Evolutionary conservation across 2,113 vertebrate genomes (phyloP), one percentile per base, ranked within the genome.

Genomic region (Spea bombifrons): DNA sequence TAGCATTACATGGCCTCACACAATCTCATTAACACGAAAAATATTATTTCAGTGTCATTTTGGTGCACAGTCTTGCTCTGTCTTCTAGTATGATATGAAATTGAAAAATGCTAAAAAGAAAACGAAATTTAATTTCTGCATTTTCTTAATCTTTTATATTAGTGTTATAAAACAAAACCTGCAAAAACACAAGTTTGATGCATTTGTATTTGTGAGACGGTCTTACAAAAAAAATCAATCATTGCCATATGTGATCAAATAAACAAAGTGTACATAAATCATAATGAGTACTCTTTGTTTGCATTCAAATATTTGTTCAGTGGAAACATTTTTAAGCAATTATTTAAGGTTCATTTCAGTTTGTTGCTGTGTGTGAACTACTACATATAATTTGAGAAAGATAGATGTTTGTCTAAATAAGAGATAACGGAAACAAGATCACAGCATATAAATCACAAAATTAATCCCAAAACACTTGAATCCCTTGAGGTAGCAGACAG

Each of bases 321-420:
- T 73, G 45, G 52, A 68, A 73, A 53, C 70, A 66, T 72, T 73
- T 64, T 57, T 68, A 61, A 61, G 71, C 71, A 74, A 74, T 74
- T 68, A 74, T 80, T 74, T 72, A 72, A 74, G 78, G 78, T 74
- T 80, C 71, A 80, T 80, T 73, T 80, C 9, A 80, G 71, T 80
- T 67, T 80, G 16, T 80, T 74, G 71, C 52, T 50, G 71, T 57
- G 71, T 80, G 78, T 80, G 78, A 73, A 73, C 71, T 73, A 66
- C 71, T 73, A 73, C 71, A 80, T 80, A 73, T 80, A 73, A 73
- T 68, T 67, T 80, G 78, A 68, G 68, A 80, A 66, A 80, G 71
- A 74, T 68, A 74, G 78, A 80, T 80, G 78, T 67, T 73, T 74
- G 52, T 80, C 63, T 80, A 74, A 80, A 80, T 74, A 74, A 52